phyloP scores from a whole-genome alignment of 2,797 vertebrate genomes.

The Falco rusticolus region DNA sequence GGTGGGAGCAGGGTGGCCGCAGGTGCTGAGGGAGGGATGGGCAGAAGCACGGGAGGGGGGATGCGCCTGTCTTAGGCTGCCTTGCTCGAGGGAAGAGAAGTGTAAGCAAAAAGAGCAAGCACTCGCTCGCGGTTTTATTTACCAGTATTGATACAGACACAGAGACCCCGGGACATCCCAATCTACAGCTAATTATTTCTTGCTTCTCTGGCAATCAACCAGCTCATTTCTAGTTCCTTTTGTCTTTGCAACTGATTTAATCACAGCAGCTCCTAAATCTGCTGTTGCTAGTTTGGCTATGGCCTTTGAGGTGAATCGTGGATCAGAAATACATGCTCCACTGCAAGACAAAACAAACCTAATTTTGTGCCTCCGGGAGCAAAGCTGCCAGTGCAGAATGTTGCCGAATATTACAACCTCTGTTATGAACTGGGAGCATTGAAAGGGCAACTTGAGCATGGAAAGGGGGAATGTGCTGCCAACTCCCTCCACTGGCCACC shows the following conservation, averaged over 20 bases:
- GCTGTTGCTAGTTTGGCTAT: not conserved
- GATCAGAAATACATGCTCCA: not conserved
- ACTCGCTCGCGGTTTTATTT: not conserved
- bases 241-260: not conserved
- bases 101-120: not conserved
- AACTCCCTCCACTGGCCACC: not conserved
- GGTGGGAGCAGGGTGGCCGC: fast-evolving
- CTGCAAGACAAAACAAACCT: not conserved
- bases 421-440: not conserved
- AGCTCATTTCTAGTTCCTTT: not conserved
- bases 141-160: not conserved
- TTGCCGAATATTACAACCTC: not conserved
- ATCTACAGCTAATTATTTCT: not conserved
- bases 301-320: not conserved
- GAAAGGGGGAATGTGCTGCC: not conserved
- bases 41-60: not conserved
- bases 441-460: not conserved
- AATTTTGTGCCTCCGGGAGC: not conserved
- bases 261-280: not conserved
- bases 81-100: not conserved
- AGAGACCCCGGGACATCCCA: not conserved
- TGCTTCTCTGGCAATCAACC: not conserved
- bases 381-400: not conserved
- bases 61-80: not conserved
- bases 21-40: not conserved